Conservation (phyloP, 2,797 vertebrate genomes). For the Erithacus rubecula region DNA sequence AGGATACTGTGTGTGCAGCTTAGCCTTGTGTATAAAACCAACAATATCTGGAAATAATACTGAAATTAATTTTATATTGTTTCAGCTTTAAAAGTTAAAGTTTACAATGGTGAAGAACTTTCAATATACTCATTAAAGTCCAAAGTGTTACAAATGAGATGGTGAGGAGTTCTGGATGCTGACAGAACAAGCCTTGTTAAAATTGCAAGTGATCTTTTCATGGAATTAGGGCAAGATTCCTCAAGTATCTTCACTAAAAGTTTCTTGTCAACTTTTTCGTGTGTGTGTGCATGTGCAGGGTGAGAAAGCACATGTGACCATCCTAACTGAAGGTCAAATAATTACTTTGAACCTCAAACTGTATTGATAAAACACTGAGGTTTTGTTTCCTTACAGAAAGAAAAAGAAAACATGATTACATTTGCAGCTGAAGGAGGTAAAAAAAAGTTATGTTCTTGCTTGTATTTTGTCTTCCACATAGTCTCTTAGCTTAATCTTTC, state of each 20-base stretch:
- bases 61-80: neutral
- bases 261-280: neutral
- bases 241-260: neutral
- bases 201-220: neutral
- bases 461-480: neutral
- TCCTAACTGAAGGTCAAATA: neutral
- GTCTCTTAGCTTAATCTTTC: neutral
- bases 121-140: neutral
- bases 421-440: no score
- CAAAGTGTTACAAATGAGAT: neutral
- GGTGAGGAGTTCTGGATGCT: neutral
- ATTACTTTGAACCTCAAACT: neutral
- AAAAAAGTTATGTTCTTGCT: neutral
- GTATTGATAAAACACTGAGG: neutral
- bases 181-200: neutral
- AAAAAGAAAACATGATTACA: neutral
- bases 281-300: neutral
- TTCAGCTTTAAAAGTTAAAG: neutral
- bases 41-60: neutral
- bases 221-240: neutral
- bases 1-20: neutral
- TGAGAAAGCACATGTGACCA: neutral
- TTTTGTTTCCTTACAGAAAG: neutral
- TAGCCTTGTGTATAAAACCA: neutral
- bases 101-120: neutral